phyloP scores from a whole-genome alignment of 2,888 invertebrate species.

The Volucella bombylans region DNA sequence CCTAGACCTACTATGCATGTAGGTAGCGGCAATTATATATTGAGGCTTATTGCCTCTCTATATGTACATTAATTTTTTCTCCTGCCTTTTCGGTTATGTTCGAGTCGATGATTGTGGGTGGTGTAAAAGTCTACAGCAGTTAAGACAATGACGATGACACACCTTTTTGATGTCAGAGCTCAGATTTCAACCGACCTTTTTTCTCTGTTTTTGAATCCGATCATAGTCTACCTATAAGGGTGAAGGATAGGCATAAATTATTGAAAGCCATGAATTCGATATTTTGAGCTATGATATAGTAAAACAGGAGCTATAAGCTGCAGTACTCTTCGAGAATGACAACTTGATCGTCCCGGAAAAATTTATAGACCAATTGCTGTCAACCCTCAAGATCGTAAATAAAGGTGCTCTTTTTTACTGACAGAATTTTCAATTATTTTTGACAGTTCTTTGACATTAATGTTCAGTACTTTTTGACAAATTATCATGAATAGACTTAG shows the following conservation, averaged over 20 bases:
- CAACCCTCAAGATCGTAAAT: too few relatives aligned
- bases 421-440: too few relatives aligned
- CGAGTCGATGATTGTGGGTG: constrained; percentile 20
- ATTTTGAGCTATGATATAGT: too few relatives aligned
- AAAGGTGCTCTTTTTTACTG: too few relatives aligned
- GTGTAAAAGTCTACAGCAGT: constrained; percentile 40
- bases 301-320: too few relatives aligned
- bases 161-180: constrained; percentile 52
- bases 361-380: too few relatives aligned
- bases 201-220: not conserved
- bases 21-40: constrained; percentile 44
- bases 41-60: constrained; percentile 55
- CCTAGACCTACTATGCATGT: constrained; percentile 29
- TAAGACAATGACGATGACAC: constrained; percentile 54
- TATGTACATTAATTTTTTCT: constrained; percentile 30
- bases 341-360: too few relatives aligned
- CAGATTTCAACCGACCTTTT: constrained; percentile 56
- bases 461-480: too few relatives aligned
- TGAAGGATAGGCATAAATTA: constrained; percentile 7
- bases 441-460: too few relatives aligned
- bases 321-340: too few relatives aligned
- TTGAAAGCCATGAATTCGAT: not conserved
- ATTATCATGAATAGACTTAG: too few relatives aligned
- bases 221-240: not conserved
- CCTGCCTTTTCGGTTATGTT: constrained; percentile 19